Evolutionary conservation across 2,797 vertebrate genomes (phyloP), one percentile per base, ranked within the genome.

Genomic region (Hyperoplus immaculatus): DNA sequence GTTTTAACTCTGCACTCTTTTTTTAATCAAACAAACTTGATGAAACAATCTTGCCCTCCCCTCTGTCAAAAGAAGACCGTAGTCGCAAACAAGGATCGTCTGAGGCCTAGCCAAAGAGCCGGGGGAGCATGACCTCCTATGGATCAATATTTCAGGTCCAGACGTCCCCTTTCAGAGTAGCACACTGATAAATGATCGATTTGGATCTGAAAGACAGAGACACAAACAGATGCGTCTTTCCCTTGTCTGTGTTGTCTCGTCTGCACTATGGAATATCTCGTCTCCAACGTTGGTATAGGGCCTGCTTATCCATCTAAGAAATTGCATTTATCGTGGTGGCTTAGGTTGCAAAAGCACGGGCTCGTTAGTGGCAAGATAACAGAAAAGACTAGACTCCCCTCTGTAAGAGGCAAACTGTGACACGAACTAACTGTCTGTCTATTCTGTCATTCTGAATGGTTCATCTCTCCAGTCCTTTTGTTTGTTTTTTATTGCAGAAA

Each of bases 181-280:
- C 89, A 66, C 88, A 77, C 90, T 91, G 90, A 95, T 93, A 95
- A 95, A 93, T 93, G 88, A 90, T 93, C 95, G 93, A 93, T 94
- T 90, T 72, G 83, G 86, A 92, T 88, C 80, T 85, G 85, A 93
- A 88, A 93, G 89, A 90, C 86, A 81, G 78, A 85, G 80, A 89
- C 86, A 89, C 87, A 93, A 92, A 93, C 93, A 93, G 88, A 93
- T 93, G 92, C 83, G 89, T 85, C 91, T 86, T 88, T 91, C 85
- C 80, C 69, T 82, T 72, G 57, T 43, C 77, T 58, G 75, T 55
- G 73, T 65, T 78, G 78, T 78, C 59, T 80, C 76, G 43, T 56
- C 41, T 75, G 75, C 67, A 76, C 75, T 62, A 70, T 70, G 69
- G 53, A 61, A 56, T 77, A 65, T 56, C 54, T 59, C 11, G 54